Evolutionary conservation across 2,888 invertebrate species (phyloP).

Genomic region (Pollenia amentaria): DNA sequence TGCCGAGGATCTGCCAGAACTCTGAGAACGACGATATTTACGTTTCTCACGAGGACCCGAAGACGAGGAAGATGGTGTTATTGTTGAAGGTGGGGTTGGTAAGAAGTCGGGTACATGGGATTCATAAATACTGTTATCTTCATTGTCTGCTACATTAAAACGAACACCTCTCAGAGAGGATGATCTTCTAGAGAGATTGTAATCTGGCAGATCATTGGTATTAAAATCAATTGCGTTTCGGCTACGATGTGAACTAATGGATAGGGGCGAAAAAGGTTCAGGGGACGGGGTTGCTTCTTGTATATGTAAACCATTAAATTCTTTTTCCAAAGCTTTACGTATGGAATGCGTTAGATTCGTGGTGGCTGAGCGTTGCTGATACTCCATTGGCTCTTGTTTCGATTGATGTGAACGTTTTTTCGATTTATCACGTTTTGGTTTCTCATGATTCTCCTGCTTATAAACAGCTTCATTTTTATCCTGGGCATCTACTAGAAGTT

Average conservation of each 20-base stretch:
- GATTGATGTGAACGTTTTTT: conserved; percentile 36
- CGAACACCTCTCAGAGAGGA: conserved; percentile 81
- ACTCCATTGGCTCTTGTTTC: conserved; percentile 38
- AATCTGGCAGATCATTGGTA: conserved; percentile 77
- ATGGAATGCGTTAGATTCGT: conserved; percentile 76
- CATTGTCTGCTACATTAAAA: conserved; percentile 77
- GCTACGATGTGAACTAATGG: conserved; percentile 44
- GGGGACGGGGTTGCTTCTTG: conserved; percentile 78
- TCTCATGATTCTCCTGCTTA: conserved; percentile 64
- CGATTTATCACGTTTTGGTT: conserved; percentile 31
- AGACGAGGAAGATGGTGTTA: conserved; percentile 78
- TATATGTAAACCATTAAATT: conserved; percentile 79
- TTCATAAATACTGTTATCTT: conserved; percentile 34
- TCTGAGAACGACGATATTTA: conserved; percentile 82
- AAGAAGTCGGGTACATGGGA: conserved; percentile 70
- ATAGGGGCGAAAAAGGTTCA: conserved; percentile 25
- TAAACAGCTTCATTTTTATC: conserved; percentile 80
- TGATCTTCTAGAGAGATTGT: conserved; percentile 77
- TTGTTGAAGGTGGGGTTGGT: conserved; percentile 77
- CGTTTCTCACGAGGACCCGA: conserved; percentile 81
- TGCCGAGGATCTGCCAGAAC: conserved; percentile 76
- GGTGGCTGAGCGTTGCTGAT: conserved; percentile 76
- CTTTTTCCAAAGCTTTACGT: conserved; percentile 76
- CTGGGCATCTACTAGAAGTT: conserved; percentile 84
- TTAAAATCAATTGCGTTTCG: conserved; percentile 76